phyloP scores from a whole-genome alignment of 2,797 vertebrate species.

The Brachymystax lenok region DNA sequence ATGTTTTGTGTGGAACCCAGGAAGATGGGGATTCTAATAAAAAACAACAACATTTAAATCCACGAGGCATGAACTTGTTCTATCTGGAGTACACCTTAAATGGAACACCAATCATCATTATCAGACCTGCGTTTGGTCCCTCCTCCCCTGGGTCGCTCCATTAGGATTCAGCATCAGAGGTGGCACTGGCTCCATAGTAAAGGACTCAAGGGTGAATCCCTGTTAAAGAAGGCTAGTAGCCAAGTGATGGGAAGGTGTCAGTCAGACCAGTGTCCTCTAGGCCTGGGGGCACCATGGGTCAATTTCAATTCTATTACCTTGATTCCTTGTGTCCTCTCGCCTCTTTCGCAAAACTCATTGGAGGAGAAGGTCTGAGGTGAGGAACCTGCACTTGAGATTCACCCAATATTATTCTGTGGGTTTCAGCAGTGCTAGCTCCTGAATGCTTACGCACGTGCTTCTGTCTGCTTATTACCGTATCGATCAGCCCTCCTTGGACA shows the following conservation, averaged over 20 bases:
- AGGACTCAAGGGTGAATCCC: background rate
- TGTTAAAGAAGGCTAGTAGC: background rate
- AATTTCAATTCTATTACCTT: background rate
- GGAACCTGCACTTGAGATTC: background rate
- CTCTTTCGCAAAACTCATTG: too few species aligned
- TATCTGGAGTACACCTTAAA: conserved; percentile 49
- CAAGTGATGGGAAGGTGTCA: conserved; percentile 29
- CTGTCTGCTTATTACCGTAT: conserved; percentile 60
- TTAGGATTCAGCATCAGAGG: background rate
- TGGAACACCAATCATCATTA: conserved; percentile 46
- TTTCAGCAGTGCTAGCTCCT: conserved; percentile 59
- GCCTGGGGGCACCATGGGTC: background rate
- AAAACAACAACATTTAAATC: conserved; percentile 38
- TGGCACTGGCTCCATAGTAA: background rate
- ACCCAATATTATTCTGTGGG: conserved; percentile 40
- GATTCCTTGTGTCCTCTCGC: background rate
- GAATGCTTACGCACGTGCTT: conserved; percentile 49
- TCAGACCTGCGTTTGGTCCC: conserved; percentile 5
- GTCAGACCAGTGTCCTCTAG: conserved; percentile 23
- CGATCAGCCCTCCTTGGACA: conserved; percentile 53
- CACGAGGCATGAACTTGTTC: conserved; percentile 47
- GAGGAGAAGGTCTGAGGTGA: background rate
- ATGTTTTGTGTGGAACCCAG: too few species aligned
- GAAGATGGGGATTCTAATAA: too few species aligned
- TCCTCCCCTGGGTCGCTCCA: conserved; percentile 4